Evolutionary conservation across 37 sponge, comb jelly and placozoan genomes (phyloP), one percentile per base, ranked within the genome.

Genomic region (Dysidea cf. avara): DNA sequence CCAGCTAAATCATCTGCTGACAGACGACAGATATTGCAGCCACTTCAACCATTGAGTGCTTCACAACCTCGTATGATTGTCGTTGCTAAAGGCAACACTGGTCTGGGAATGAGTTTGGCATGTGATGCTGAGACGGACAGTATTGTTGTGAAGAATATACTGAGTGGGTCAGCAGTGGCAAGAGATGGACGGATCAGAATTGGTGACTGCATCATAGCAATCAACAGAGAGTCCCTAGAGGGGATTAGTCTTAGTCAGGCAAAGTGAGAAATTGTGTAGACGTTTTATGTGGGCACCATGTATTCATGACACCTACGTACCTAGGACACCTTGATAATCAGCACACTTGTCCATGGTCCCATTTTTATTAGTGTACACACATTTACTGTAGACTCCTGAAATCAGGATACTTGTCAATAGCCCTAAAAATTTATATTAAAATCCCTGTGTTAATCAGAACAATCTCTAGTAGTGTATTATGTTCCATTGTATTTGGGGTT

Each of bases 141-240:
- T 46, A 33, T 86, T 7, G 48, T 87, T 25, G 91, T 93, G 29
- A 93, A 88, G 70, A 74, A 46, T 11, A 72, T 93, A 11, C 31
- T 48, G 28, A 67, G 64, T 21, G 73, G 67, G 38, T 77, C 83
- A 29, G 86, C 87, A 2, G 66, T 85, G 1, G 86, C 66, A 6
- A 68, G 48, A 40, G 94, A 93, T 38, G 87, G 92, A 16, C 61
- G 94, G 16, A 83, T 93, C 26, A 36, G 86, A 56, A 83, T 81
- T 0, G 94, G 94, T 1, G 94, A 93, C 57, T 37, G 77, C 24
- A 93, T 93, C n/a, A 51, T 85, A 29, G 78, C 77, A 26, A 83
- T 93, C 61, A 93, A 93, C 39, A 66, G 83, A 0, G 75, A 90
- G 25, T 39, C 52, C 3, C 49, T 93, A 49, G 79, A 66, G 11